Percentiles rank a stretch among this genome's conserved stretches.
These are phyloP conservation scores for Cinara cedri DNA, from an alignment of 2,888 invertebrate genomes.

Conservation along the genomic window DNA sequence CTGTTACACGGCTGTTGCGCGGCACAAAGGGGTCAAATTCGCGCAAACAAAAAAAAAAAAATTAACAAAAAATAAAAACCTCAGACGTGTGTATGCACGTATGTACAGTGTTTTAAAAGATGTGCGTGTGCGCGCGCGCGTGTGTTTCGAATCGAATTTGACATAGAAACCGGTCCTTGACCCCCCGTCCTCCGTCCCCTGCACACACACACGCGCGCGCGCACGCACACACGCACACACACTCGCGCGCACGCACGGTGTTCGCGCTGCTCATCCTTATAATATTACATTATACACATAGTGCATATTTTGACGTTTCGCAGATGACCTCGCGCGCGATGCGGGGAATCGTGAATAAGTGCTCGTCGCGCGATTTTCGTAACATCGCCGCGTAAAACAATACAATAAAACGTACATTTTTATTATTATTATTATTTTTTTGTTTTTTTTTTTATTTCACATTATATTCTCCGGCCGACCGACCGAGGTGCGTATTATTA, in stretches of 20 bases:
- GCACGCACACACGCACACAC: not conserved
- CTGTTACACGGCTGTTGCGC: not conserved
- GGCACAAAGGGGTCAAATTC: conserved; percentile 49
- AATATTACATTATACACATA: too few species aligned
- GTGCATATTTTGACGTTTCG: conserved; percentile 56
- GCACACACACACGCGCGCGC: not conserved
- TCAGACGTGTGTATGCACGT: not conserved
- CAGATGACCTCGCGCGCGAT: conserved; percentile 47
- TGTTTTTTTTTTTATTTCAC: too few species aligned
- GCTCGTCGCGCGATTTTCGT: conserved; percentile 1
- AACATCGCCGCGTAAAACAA: conserved; percentile 5
- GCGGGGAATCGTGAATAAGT: conserved; percentile 21
- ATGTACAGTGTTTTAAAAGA: conserved; percentile 1
- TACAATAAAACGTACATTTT: not conserved
- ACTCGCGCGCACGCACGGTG: not conserved
- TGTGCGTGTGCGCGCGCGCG: conserved; percentile 1
- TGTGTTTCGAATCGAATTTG: conserved; percentile 57
- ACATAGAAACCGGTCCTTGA: conserved; percentile 57
- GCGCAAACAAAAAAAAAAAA: not conserved
- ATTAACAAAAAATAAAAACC: conserved; percentile 3
- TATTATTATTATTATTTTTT: conserved; percentile 7
- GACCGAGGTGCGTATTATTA: too few species aligned
- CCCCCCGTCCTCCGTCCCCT: conserved; percentile 32
- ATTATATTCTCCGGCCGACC: too few species aligned
- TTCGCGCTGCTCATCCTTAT: too few species aligned